Base-by-base conservation (phyloP, 2,888 invertebrate genomes). In the Machimus atricapillus region DNA sequence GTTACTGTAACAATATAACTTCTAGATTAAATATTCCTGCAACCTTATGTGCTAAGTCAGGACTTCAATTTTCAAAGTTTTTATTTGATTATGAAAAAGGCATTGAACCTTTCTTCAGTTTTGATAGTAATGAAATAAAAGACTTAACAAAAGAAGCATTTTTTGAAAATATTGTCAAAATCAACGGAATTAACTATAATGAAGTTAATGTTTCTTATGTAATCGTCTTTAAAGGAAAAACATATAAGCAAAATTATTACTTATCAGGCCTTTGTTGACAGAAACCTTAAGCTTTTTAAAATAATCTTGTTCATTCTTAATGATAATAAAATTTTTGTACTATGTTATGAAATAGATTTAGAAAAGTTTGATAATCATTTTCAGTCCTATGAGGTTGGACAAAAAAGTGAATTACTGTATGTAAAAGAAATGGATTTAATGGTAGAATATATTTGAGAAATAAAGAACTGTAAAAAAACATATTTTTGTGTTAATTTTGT, bases 371-470 rank as follows among this genome's bases (percentile, higher is more conserved):
- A 52, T 58, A 56, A 86, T 27, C 87, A 88, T 87, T 88, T 88
- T 86, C 73, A 88, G 31, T 77, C 88, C 43, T 85, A 79, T 88
- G 88, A 88, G 81, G 78, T 87, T 46, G 88, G 88, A 31, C 87
- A 43, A 85, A 86, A 87, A 78, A 37, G 16, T 52, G 34, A 86
- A 14, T 79, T 40, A 34, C 43, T 86, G n/a, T 31, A 74, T 27
- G 34, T 86, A 31, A 85, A 82, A 73, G 66, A 86, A 43, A 82
- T 87, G 46, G 43, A 66, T 40, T 79, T 40, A 87, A 87, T 85
- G 87, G 88, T n/a, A 88, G 85, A 78, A 78, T 78, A 34, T 88
- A 85, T 82, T 14, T 66, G 14, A 76, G 79, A 58, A 87, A 88
- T 79, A 79, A 46, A 27, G 37, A 77, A 52, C 52, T 52, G 16